Conservation (phyloP, 1,140 invertebrate genomes). For the Rhopalosiphum maidis region DNA sequence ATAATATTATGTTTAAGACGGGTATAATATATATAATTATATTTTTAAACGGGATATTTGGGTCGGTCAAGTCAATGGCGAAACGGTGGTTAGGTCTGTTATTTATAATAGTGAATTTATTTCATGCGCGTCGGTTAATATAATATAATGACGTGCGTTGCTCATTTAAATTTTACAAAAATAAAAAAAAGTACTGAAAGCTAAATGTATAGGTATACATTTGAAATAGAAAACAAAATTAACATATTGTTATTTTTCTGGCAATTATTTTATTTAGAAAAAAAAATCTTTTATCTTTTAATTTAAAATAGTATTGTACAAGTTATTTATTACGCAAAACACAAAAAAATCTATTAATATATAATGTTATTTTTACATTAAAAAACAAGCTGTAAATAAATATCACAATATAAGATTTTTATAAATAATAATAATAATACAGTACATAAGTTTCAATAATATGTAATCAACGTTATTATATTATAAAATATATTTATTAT, state of each 20-base stretch:
- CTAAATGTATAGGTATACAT: not conserved
- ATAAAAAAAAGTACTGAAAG: not conserved
- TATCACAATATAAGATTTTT: not conserved
- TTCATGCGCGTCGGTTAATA: slow-evolving; percentile 13
- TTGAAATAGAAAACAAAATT: not conserved
- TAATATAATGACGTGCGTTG: slow-evolving; percentile 21
- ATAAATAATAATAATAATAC: not conserved
- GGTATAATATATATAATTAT: slow-evolving; percentile 1
- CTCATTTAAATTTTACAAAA: slow-evolving; percentile 10
- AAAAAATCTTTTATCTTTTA: slow-evolving; percentile 30
- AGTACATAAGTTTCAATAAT: too few relatives aligned
- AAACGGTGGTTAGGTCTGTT: not conserved
- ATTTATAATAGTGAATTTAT: slow-evolving; percentile 35
- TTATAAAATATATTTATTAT: not conserved
- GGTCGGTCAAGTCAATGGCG: not conserved
- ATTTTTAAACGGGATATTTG: slow-evolving; percentile 23
- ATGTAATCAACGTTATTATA: not conserved
- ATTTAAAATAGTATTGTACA: not conserved
- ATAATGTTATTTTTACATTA: slow-evolving; percentile 6
- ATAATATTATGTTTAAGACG: not conserved
- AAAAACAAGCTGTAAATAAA: not conserved
- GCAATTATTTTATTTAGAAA: slow-evolving; percentile 18
- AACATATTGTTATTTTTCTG: slow-evolving; percentile 16
- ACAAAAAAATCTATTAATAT: slow-evolving; percentile 10
- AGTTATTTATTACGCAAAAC: not conserved